Conservation (phyloP, 2,797 vertebrate genomes). For the Argyrosomus regius region DNA sequence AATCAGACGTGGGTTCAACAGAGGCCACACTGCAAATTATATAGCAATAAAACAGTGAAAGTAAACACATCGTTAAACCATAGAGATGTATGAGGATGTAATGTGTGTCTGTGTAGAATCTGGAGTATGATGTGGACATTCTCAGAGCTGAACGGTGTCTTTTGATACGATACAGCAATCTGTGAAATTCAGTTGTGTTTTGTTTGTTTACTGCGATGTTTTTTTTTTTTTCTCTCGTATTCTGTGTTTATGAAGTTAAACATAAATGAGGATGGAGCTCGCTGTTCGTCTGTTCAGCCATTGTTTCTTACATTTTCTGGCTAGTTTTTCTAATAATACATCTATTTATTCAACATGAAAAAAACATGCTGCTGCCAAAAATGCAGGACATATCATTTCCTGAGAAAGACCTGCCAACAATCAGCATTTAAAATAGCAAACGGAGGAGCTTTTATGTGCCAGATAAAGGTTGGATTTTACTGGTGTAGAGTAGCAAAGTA, state of each 20-base stretch:
- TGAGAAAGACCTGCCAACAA: conserved; percentile 38
- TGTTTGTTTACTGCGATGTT: conserved; percentile 7
- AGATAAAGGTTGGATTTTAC: conserved; percentile 27
- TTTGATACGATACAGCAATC: background rate
- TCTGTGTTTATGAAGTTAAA: conserved; percentile 26
- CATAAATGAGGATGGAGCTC: conserved; percentile 12
- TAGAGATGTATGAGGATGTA: background rate
- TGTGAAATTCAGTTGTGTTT: background rate
- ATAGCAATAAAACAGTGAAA: background rate
- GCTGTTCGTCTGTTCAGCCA: conserved; percentile 18
- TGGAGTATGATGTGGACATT: background rate
- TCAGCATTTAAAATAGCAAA: conserved; percentile 37
- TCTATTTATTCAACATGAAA: conserved; percentile 56
- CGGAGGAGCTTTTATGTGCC: conserved; percentile 33
- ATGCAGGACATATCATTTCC: conserved; percentile 69
- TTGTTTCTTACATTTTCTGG: conserved; percentile 17
- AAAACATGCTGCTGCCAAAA: conserved; percentile 30
- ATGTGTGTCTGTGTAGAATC: background rate
- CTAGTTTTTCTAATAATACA: conserved; percentile 60
- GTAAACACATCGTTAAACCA: background rate
- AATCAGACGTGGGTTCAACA: background rate
- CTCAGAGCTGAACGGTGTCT: background rate
- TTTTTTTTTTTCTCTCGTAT: background rate
- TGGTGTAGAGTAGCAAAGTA: background rate
- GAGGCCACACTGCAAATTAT: conserved; percentile 4